Evolutionary conservation across 2,113 vertebrate genomes (phyloP).

Genomic region (Opisthocomus hoazin): DNA sequence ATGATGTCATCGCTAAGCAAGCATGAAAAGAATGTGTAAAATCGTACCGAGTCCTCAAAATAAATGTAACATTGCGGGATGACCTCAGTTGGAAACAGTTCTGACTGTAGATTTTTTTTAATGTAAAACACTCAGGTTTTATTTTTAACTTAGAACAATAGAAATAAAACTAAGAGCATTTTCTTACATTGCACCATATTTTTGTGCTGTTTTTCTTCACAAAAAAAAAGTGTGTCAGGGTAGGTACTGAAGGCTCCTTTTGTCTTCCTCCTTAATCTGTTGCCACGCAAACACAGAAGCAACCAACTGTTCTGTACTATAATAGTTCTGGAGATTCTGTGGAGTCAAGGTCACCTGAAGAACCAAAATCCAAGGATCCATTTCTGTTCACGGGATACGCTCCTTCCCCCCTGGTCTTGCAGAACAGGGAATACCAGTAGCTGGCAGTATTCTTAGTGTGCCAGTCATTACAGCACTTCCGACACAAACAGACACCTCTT

Average conservation of each 20-base stretch:
- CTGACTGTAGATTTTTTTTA: neutral
- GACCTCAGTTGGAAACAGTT: neutral
- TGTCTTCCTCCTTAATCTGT: neutral
- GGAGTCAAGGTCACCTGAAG: slow-evolving; percentile 1
- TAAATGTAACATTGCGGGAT: neutral
- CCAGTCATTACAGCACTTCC: neutral
- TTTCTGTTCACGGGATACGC: neutral
- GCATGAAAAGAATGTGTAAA: neutral
- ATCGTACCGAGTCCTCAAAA: neutral
- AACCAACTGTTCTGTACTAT: neutral
- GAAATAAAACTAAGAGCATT: neutral
- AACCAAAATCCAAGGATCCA: neutral
- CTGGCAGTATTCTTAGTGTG: neutral
- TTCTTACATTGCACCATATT: neutral
- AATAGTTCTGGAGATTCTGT: neutral
- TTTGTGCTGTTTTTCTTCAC: neutral
- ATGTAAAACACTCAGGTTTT: neutral
- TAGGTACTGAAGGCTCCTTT: neutral
- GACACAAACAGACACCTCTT: neutral
- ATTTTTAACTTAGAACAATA: neutral
- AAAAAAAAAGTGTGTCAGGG: neutral
- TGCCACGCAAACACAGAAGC: neutral
- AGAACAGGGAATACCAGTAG: slow-evolving; percentile 23
- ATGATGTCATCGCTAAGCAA: neutral
- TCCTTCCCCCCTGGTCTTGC: neutral